Evolutionary conservation across 2,888 invertebrate species (phyloP).

Genomic region (Eulithis testata): DNA sequence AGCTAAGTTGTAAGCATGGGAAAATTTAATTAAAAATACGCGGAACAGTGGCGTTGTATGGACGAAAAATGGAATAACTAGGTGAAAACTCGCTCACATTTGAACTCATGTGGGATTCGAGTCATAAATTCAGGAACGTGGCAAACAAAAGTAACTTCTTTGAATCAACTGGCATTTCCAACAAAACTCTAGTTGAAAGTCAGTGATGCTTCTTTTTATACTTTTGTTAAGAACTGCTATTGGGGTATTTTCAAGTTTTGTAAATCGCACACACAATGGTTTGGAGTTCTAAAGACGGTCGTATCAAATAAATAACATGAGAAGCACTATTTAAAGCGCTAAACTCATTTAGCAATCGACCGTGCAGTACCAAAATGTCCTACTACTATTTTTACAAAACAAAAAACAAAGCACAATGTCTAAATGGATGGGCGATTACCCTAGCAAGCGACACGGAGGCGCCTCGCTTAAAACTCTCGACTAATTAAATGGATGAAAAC

Average conservation of each 20-base stretch:
- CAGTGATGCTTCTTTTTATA: slow-evolving; percentile 15
- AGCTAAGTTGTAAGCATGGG: slow-evolving; percentile 38
- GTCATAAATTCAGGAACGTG: slow-evolving; percentile 62
- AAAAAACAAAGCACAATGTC: slow-evolving; percentile 57
- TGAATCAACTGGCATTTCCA: slow-evolving; percentile 44
- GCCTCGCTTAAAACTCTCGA: slow-evolving; percentile 72
- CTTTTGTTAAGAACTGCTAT: not conserved
- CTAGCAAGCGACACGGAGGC: slow-evolving; percentile 67
- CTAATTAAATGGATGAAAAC: slow-evolving; percentile 83
- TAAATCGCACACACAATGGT: not conserved
- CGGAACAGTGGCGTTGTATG: slow-evolving; percentile 50
- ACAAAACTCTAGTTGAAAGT: slow-evolving; percentile 22
- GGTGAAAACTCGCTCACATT: slow-evolving; percentile 60
- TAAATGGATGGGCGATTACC: slow-evolving; percentile 65
- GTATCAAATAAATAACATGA: not conserved
- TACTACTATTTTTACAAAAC: slow-evolving; percentile 36
- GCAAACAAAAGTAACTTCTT: slow-evolving; percentile 58
- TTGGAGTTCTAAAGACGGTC: not conserved
- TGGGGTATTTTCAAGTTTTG: not conserved
- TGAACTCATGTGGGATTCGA: slow-evolving; percentile 60
- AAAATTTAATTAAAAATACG: slow-evolving; percentile 48
- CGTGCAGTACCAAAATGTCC: slow-evolving; percentile 21
- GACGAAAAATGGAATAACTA: slow-evolving; percentile 56
- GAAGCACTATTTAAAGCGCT: slow-evolving; percentile 16
- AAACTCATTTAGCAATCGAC: slow-evolving; percentile 19